phyloP scores from a whole-genome alignment of 2,888 invertebrate genomes.

The Orchesella flavescens region DNA sequence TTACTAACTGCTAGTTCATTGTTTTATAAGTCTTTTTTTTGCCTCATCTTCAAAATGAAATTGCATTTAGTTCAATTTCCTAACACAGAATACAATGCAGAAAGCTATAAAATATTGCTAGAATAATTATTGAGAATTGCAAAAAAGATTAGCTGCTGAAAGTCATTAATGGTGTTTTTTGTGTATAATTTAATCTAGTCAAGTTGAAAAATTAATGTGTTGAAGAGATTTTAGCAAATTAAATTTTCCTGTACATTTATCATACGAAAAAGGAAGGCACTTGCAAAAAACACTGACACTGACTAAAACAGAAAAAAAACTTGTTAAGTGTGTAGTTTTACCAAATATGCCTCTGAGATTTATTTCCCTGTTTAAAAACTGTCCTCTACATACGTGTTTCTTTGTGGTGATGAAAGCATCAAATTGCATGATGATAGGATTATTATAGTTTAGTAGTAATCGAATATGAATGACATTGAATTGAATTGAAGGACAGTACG shows the following conservation, averaged over 20 bases:
- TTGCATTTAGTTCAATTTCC: no score
- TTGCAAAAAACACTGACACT: slow-evolving; percentile 11
- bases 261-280: slow-evolving; percentile 29
- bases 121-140: no score
- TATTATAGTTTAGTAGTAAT: neutral
- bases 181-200: no score
- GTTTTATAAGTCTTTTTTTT: no score
- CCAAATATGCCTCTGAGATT: neutral
- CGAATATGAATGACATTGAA: neutral
- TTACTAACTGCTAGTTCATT: no score
- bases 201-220: no score
- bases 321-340: neutral
- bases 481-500: neutral
- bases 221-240: neutral
- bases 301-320: neutral
- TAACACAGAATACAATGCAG: no score
- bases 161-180: no score
- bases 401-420: slow-evolving; percentile 30
- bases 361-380: neutral
- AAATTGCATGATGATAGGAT: slow-evolving; percentile 25
- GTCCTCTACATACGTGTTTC: neutral
- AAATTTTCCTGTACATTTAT: no score
- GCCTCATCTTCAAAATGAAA: no score
- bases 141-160: no score
- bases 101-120: no score